Evolutionary conservation across 2,797 vertebrate species (phyloP).

Genomic region (Erethizon dorsatum): DNA sequence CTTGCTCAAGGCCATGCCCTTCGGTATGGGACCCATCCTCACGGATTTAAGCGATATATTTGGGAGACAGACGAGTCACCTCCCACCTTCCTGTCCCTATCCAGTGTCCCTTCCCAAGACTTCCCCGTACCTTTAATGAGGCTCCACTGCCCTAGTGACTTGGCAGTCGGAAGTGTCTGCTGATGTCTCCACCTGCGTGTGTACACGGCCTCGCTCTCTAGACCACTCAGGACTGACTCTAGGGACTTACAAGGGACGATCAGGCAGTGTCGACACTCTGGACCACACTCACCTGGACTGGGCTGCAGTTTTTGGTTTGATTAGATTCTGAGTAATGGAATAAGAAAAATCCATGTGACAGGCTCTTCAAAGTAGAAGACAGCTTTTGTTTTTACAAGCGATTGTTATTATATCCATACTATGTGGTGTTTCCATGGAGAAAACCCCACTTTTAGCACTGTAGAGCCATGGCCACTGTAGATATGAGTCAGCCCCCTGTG

Average conservation of each 20-base stretch:
- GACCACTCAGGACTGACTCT: not conserved
- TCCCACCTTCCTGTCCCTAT: not conserved
- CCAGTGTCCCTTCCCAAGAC: not conserved
- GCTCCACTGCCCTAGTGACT: not conserved
- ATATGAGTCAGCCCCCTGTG: not conserved
- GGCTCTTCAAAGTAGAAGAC: not conserved
- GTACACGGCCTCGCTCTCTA: not conserved
- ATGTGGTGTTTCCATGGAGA: not conserved
- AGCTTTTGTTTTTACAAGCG: not conserved
- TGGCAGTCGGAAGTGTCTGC: not conserved
- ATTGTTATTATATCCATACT: not conserved
- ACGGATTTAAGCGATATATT: not conserved
- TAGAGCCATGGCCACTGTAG: not conserved
- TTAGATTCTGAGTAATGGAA: conserved; percentile 21
- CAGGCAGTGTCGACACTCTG: not conserved
- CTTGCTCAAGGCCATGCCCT: not conserved
- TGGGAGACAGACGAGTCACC: not conserved
- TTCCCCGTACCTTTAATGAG: not conserved
- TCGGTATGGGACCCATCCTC: not conserved
- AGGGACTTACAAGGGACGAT: not conserved
- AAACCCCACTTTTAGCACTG: not conserved
- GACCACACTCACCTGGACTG: not conserved
- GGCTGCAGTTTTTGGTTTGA: not conserved
- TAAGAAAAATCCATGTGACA: not conserved
- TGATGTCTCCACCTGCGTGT: not conserved